These are phyloP conservation scores for Cynopterus sphinx DNA, from an alignment of 2,797 vertebrate species.

Conservation along the genomic window DNA sequence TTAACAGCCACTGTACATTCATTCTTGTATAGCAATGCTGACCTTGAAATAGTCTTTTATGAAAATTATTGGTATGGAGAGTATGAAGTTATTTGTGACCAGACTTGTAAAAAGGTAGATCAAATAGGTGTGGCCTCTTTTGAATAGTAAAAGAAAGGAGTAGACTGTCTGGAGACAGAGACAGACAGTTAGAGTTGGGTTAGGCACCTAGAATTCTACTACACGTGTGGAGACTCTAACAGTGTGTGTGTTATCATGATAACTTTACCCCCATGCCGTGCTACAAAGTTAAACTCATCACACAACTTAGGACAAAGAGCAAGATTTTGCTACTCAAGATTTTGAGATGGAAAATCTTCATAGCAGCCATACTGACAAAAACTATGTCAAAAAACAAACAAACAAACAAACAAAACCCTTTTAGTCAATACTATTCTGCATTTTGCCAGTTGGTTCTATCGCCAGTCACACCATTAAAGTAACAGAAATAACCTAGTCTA, in stretches of 20 bases:
- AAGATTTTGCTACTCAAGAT: background rate
- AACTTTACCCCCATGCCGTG: background rate
- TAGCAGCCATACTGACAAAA: background rate
- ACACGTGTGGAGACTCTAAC: background rate
- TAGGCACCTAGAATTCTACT: background rate
- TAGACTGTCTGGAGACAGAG: background rate
- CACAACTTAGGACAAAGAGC: background rate
- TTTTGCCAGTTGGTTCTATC: conserved; percentile 13
- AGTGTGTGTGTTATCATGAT: background rate
- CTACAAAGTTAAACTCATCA: background rate
- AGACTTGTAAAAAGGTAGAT: background rate
- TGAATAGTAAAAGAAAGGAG: conserved; percentile 2
- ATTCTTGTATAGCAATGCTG: background rate
- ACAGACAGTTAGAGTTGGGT: background rate
- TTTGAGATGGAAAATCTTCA: background rate
- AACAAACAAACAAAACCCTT: background rate
- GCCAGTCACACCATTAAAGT: conserved; percentile 2
- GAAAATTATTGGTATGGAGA: background rate
- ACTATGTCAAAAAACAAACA: background rate
- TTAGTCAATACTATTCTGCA: background rate
- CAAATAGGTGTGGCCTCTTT: background rate
- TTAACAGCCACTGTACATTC: background rate
- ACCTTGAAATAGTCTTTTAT: background rate
- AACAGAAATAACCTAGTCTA: conserved; percentile 24
- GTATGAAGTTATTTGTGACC: background rate